Base-by-base conservation (phyloP, 2,113 vertebrate species). In the Lucifuga dentata region DNA sequence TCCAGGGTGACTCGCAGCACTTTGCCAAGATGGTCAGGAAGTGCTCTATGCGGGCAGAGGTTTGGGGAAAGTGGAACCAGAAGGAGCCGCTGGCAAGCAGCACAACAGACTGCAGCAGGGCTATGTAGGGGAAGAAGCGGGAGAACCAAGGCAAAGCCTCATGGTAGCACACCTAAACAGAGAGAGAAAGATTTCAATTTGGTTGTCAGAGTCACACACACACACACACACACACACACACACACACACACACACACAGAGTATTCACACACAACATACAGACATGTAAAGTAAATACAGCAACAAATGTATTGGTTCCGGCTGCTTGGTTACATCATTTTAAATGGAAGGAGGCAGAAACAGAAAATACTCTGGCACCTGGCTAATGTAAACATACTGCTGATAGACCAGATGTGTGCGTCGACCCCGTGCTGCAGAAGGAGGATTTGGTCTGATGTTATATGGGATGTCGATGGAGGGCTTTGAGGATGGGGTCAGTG, bases 1-100 rank as follows among this genome's bases (percentile, higher is more conserved):
- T 95, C 94, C 94, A 95, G 6, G 93, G 94, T 0, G 93, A 95
- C 78, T 95, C 94, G 5, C 92, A 93, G 55, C 94, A 95, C 78
- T 95, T 95, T 21, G 81, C 89, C 58, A 95, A 80, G 62, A 95
- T 91, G 62, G 91, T 71, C 33, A 94, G 73, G 75, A 95, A 95
- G 56, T 94, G 94, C 57, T 95, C 94, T 2, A 95, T 88, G 57
- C 93, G 93, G 19, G 94, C 91, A 1, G 93, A 94, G 76, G 90
- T n/a, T n/a, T n/a, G 92, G 0, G 94, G 94, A 60, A 94, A 94
- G 68, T 92, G 92, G 68, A 95, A 92, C 94, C 94, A 95, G 87
- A 95, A 95, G 73, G 92, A 93, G 46, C 93, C 92, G 11, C 92
- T 91, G 72, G 92, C 92, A 6, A 94, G 80, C 60, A 95, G 83